Evolutionary conservation across 2,113 vertebrate genomes (phyloP).

Genomic region (Esox niger): DNA sequence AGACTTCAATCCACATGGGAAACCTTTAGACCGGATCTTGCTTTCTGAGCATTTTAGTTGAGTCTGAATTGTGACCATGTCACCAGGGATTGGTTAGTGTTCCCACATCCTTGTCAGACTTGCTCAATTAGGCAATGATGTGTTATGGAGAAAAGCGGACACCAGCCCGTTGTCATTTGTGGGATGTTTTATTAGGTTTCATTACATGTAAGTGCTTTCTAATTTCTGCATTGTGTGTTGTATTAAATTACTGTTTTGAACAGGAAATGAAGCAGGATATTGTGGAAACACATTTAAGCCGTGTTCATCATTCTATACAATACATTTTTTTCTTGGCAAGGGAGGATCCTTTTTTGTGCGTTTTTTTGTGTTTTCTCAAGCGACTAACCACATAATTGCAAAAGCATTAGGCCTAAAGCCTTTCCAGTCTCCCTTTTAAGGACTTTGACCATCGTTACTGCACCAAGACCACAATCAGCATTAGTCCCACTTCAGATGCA

Average conservation of each 20-base stretch:
- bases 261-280: neutral
- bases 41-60: too few species aligned
- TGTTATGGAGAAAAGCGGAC: neutral
- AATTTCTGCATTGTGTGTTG: neutral
- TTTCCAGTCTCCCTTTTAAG: conserved; percentile 37
- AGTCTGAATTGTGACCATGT: neutral
- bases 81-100: neutral
- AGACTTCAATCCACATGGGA: too few species aligned
- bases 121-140: neutral
- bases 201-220: too few species aligned
- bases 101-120: neutral
- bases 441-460: conserved; percentile 34
- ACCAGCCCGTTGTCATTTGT: neutral
- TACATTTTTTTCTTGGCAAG: conserved; percentile 1
- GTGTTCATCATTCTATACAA: conserved; percentile 1
- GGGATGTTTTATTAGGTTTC: too few species aligned
- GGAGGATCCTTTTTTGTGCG: conserved; percentile 26
- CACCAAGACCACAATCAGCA: conserved; percentile 41
- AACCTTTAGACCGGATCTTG: too few species aligned
- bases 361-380: conserved; percentile 36
- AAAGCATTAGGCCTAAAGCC: conserved; percentile 47
- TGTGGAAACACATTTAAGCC: neutral
- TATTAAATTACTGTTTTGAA: neutral
- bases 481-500: conserved; percentile 46
- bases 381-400: conserved; percentile 43